Evolutionary conservation across 2,113 vertebrate species (phyloP).

Genomic region (Bos indicus): DNA sequence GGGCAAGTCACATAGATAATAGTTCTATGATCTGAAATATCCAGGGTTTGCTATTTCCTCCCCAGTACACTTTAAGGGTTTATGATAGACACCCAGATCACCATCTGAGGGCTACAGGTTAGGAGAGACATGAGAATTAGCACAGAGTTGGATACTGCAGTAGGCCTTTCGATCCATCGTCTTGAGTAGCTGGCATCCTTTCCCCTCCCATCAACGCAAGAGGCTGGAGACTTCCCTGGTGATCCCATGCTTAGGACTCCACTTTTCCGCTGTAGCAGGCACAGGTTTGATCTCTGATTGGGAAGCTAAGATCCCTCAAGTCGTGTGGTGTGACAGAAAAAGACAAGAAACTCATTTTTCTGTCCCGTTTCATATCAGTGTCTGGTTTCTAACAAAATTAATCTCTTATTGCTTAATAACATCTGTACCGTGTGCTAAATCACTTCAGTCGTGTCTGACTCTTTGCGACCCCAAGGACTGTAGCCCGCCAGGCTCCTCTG

Average conservation of each 20-base stretch:
- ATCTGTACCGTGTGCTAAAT: background rate
- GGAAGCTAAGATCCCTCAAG: background rate
- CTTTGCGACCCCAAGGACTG: background rate
- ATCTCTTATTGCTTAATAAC: background rate
- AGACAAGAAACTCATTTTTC: background rate
- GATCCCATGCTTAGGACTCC: background rate
- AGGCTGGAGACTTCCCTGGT: background rate
- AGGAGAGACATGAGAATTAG: background rate
- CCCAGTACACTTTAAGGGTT: background rate
- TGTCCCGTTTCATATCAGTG: background rate
- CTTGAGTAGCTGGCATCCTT: background rate
- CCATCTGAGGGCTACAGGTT: background rate
- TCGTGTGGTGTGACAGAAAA: background rate
- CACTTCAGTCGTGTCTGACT: background rate
- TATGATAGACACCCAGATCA: background rate
- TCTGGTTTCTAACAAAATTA: background rate
- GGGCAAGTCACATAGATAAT: background rate
- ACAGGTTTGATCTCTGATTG: background rate
- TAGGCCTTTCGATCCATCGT: background rate
- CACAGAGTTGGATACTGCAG: background rate
- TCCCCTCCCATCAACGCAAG: background rate
- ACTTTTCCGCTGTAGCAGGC: background rate
- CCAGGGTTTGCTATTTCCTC: background rate
- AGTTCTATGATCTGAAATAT: background rate
- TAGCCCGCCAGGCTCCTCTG: background rate